Conservation (phyloP, 2,888 invertebrate genomes). For the Leptinotarsa peninsularis region DNA sequence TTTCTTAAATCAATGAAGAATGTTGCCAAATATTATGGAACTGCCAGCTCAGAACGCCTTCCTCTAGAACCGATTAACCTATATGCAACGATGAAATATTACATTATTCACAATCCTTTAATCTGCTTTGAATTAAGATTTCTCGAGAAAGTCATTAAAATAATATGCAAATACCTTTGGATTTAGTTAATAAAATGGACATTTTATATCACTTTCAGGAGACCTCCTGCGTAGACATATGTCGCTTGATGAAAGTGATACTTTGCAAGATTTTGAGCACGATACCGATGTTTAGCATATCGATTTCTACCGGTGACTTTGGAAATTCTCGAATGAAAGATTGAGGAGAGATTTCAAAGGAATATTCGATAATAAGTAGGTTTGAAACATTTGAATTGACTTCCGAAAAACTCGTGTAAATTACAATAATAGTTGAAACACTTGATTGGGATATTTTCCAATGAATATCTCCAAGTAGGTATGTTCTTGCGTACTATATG, state of each 20-base stretch:
- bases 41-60: background rate
- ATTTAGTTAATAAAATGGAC: background rate
- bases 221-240: constrained; percentile 4
- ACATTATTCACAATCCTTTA: background rate
- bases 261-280: too few species aligned
- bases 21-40: background rate
- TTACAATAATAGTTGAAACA: too few species aligned
- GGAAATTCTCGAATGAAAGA: too few species aligned
- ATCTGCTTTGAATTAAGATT: constrained; percentile 2
- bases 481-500: too few species aligned
- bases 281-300: too few species aligned
- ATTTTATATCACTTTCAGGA: constrained; percentile 10
- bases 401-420: too few species aligned
- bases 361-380: too few species aligned
- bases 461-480: too few species aligned
- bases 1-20: background rate
- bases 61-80: background rate
- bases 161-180: constrained; percentile 8
- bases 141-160: background rate
- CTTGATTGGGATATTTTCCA: too few species aligned
- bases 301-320: too few species aligned
- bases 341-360: too few species aligned
- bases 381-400: too few species aligned
- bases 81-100: background rate
- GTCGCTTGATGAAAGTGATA: background rate